A percentile compares a stretch with the other conserved stretches of the same genome.
phyloP scores from a whole-genome alignment of 2,113 vertebrate species.

The Epinephelus moara region DNA sequence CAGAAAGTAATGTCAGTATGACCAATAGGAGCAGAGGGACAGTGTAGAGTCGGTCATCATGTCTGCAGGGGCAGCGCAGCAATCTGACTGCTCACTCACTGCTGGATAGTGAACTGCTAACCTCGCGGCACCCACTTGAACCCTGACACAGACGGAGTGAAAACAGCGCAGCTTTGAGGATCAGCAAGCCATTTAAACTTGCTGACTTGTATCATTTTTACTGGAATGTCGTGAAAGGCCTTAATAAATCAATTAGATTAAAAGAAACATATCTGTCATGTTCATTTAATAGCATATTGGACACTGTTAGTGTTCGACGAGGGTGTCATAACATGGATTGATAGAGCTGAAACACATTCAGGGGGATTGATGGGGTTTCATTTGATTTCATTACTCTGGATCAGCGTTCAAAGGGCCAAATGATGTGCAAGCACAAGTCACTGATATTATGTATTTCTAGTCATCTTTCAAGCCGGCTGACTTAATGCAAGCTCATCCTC shows the following conservation, averaged over 20 bases:
- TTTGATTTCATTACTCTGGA: slow-evolving; percentile 70
- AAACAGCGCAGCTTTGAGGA: slow-evolving; percentile 36
- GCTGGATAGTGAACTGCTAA: slow-evolving; percentile 53
- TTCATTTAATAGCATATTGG: slow-evolving; percentile 72
- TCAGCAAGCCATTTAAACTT: slow-evolving; percentile 61
- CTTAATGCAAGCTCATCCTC: slow-evolving; percentile 41
- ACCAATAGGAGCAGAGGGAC: slow-evolving; percentile 46
- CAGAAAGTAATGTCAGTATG: slow-evolving; percentile 12
- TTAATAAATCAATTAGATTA: slow-evolving; percentile 73
- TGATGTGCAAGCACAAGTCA: slow-evolving; percentile 56
- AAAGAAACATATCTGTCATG: slow-evolving; percentile 78
- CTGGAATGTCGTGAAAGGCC: slow-evolving; percentile 39
- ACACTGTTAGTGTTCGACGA: slow-evolving; percentile 62
- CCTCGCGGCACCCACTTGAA: slow-evolving; percentile 47
- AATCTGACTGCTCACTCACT: slow-evolving; percentile 25
- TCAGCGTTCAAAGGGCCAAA: slow-evolving; percentile 64
- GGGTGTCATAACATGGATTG: slow-evolving; percentile 74
- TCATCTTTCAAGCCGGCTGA: slow-evolving; percentile 60
- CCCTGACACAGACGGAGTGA: slow-evolving; percentile 37
- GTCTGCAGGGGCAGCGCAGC: slow-evolving; percentile 14
- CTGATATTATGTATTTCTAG: slow-evolving; percentile 36
- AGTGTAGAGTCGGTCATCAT: slow-evolving; percentile 29
- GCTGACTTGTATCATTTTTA: slow-evolving; percentile 71
- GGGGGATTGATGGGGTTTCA: slow-evolving; percentile 63
- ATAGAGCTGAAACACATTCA: slow-evolving; percentile 67